Conservation (phyloP, 2,113 vertebrate genomes). For the Turnix velox region DNA sequence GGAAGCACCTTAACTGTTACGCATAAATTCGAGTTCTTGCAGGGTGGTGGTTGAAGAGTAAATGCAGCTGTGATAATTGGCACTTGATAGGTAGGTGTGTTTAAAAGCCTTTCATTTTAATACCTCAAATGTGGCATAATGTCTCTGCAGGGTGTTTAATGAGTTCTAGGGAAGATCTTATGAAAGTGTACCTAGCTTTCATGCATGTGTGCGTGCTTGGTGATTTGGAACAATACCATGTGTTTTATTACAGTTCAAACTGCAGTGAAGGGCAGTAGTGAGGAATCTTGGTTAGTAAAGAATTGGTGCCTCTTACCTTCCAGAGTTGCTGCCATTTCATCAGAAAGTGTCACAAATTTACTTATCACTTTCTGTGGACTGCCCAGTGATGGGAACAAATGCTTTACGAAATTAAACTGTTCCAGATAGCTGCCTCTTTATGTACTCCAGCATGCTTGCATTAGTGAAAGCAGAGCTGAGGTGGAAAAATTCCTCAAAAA, state of each 20-base stretch:
- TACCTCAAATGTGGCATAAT: background rate
- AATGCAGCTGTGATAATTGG: background rate
- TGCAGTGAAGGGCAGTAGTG: background rate
- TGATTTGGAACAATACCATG: background rate
- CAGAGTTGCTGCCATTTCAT: background rate
- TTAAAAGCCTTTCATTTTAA: background rate
- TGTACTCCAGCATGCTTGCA: background rate
- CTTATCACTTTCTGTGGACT: background rate
- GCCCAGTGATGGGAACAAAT: background rate
- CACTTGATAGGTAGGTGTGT: background rate
- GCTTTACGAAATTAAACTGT: background rate
- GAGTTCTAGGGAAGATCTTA: background rate
- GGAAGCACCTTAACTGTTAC: background rate
- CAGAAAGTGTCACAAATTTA: background rate
- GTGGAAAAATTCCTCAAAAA: background rate
- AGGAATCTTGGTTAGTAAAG: background rate
- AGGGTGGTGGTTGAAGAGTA: background rate
- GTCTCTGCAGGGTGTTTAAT: background rate
- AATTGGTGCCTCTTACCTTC: background rate
- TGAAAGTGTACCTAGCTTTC: background rate
- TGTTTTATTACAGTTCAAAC: background rate
- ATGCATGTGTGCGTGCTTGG: fast-evolving
- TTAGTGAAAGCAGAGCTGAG: background rate
- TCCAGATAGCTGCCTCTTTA: background rate
- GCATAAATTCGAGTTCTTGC: background rate